Percentiles rank a stretch among this genome's conserved stretches.
phyloP scores from a whole-genome alignment of 2,888 invertebrate species.

The Sphaeridia pumilis region DNA sequence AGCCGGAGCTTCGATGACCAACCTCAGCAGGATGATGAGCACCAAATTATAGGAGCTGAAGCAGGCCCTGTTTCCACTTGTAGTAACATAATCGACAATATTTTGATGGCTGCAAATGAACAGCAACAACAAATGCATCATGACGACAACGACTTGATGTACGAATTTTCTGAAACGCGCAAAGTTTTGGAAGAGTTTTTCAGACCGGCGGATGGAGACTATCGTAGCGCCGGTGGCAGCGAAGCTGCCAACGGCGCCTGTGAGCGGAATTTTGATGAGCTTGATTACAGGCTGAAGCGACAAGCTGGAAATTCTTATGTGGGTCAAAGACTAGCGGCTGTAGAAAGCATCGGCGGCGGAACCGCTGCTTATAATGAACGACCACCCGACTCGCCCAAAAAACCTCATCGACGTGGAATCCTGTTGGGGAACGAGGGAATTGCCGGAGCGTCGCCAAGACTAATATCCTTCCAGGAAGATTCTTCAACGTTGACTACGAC shows the following conservation, averaged over 20 bases:
- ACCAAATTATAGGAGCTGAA: too few relatives aligned
- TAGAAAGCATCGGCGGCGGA: slow-evolving; percentile 32
- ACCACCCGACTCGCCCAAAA: slow-evolving; percentile 49
- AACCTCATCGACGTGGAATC: slow-evolving; percentile 36
- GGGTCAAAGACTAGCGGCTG: slow-evolving; percentile 58
- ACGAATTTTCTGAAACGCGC: slow-evolving; percentile 83
- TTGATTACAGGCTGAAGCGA: slow-evolving; percentile 65
- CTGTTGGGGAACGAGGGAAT: slow-evolving; percentile 25
- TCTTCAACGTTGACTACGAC: slow-evolving; percentile 37
- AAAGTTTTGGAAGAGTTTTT: slow-evolving; percentile 88
- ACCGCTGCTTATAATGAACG: slow-evolving; percentile 30
- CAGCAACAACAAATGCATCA: slow-evolving; percentile 3
- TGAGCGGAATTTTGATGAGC: slow-evolving; percentile 44
- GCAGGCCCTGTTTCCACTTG: too few relatives aligned
- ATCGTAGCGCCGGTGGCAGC: not conserved
- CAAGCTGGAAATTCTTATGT: slow-evolving; percentile 66
- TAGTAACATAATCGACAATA: too few relatives aligned
- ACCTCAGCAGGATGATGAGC: not conserved
- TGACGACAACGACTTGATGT: slow-evolving; percentile 42
- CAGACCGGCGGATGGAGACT: slow-evolving; percentile 27
- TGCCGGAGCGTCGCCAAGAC: slow-evolving; percentile 29
- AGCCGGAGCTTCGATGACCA: slow-evolving; percentile 16
- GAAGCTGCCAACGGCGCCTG: not conserved
- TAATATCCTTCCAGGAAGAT: slow-evolving; percentile 37
- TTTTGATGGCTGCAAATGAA: not conserved